Evolutionary conservation across 2,113 vertebrate genomes (phyloP), one percentile per base, ranked within the genome.

Genomic region (Chroicocephalus ridibundus): DNA sequence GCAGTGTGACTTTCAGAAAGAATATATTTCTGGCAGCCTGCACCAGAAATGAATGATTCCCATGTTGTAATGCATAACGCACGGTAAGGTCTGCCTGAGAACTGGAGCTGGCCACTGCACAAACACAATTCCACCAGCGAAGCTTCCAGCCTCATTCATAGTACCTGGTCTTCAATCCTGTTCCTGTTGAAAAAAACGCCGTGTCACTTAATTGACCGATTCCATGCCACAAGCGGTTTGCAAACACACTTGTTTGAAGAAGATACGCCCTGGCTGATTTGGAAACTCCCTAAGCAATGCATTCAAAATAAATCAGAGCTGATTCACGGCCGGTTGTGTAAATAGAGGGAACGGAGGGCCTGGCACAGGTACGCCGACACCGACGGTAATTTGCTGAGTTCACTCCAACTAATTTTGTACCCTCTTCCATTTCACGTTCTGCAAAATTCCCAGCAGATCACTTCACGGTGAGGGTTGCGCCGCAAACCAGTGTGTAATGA

Each of bases 231-330:
- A 91, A 83, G 91, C 14, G 1, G 58, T 94, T 91, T 93, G 93
- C 78, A 95, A 91, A 95, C 75, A 95, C 46, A 36, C 86, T 96
- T 95, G 86, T 91, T 91, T 85, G 89, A 90, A 87, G 88, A 94
- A 94, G 94, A 86, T 93, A 93, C 4, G 14, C 84, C 93, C 89
- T 66, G 85, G 64, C 71, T 86, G 82, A 74, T 88, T 74, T 94
- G 71, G 79, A 94, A 93, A 97, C 91, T 77, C 89, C 93, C 61
- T 86, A 27, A 47, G 44, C 65, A 90, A 54, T 57, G 75, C 65
- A 24, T 91, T 93, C 75, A 77, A 92, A 96, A 90, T 92, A 83
- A 93, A 91, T 94, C 62, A 46, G 15, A 94, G 82, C 58, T 74
- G 78, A 91, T 91, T 96, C 78, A 80, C 70, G 93, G 76, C 34